These are phyloP conservation scores for Schizothorax lantsangensis DNA, from an alignment of 2,797 vertebrate species.

Conservation along the genomic window DNA sequence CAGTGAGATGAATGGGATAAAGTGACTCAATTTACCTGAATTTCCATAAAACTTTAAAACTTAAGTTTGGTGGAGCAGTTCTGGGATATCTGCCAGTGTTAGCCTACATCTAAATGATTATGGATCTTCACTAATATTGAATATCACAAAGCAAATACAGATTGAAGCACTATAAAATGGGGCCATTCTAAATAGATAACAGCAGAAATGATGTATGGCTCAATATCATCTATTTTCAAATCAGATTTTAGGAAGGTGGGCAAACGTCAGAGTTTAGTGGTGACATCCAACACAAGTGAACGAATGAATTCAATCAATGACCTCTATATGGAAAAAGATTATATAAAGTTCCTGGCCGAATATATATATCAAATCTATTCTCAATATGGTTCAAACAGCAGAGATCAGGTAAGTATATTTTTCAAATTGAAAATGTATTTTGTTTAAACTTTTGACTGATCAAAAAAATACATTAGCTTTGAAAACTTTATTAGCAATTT, in stretches of 20 bases:
- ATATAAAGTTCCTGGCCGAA: background rate
- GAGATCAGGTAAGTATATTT: background rate
- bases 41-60: conserved; percentile 25
- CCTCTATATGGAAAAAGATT: background rate
- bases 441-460: background rate
- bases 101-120: conserved; percentile 5
- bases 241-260: background rate
- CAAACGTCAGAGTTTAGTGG: background rate
- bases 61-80: background rate
- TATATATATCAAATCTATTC: background rate
- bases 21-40: conserved; percentile 17
- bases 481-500: too few relatives aligned
- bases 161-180: conserved; percentile 19
- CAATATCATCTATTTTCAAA: background rate
- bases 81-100: conserved; percentile 32
- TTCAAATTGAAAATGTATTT: background rate
- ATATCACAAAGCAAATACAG: conserved; percentile 18
- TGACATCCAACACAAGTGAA: conserved; percentile 9
- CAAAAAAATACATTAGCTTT: background rate
- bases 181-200: background rate
- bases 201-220: conserved; percentile 18
- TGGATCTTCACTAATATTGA: conserved; percentile 19
- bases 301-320: background rate
- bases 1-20: conserved; percentile 12
- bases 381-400: background rate